Evolutionary conservation across 2,797 vertebrate species (phyloP).

Genomic region (Toxotes lorentzi): DNA sequence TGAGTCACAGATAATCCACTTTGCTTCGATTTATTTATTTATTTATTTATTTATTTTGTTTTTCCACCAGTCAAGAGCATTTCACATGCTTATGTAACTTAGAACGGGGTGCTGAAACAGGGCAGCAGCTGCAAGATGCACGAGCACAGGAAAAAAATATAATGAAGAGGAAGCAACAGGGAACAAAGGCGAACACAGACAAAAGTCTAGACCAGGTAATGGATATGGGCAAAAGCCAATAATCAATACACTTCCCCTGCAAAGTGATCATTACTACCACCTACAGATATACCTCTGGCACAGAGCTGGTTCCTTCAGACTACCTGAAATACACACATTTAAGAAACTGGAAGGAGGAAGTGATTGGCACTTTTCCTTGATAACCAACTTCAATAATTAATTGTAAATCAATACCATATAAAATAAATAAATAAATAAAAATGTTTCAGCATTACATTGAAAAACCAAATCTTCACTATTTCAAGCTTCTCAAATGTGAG

Average conservation of each 20-base stretch:
- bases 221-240: slow-evolving; percentile 58
- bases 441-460: neutral
- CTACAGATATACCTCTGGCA: slow-evolving; percentile 33
- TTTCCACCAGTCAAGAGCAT: slow-evolving; percentile 56
- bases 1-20: slow-evolving; percentile 78
- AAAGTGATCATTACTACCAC: slow-evolving; percentile 50
- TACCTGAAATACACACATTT: neutral
- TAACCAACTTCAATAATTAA: neutral
- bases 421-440: neutral
- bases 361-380: neutral
- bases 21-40: slow-evolving; percentile 67
- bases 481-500: neutral
- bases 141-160: slow-evolving; percentile 3
- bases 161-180: slow-evolving; percentile 40
- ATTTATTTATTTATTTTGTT: slow-evolving; percentile 61
- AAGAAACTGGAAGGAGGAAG: neutral
- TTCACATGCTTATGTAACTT: slow-evolving; percentile 62
- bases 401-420: neutral
- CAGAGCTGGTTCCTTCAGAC: slow-evolving; percentile 6
- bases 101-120: slow-evolving; percentile 18
- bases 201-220: slow-evolving; percentile 70
- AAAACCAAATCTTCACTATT: neutral
- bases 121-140: slow-evolving; percentile 40
- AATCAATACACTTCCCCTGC: slow-evolving; percentile 55
- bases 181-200: slow-evolving; percentile 33